Conservation (phyloP, 2,797 vertebrate genomes). For the Avahi laniger region DNA sequence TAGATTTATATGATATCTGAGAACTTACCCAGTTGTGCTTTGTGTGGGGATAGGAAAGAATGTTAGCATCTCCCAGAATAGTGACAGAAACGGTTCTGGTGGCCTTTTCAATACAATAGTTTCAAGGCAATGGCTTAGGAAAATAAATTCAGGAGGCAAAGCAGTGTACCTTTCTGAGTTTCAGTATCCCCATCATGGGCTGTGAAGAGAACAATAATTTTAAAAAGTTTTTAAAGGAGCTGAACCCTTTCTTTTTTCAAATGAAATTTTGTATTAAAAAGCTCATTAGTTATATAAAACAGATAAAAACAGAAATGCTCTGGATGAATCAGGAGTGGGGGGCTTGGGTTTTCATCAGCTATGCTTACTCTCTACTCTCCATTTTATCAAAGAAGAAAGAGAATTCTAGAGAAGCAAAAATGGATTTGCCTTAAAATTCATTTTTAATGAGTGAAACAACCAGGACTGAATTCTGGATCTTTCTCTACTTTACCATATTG, state of each 20-base stretch:
- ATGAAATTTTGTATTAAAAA: neutral
- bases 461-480: neutral
- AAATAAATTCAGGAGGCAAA: neutral
- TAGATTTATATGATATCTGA: neutral
- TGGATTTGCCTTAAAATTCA: neutral
- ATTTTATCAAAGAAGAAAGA: slow-evolving; percentile 9
- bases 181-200: neutral
- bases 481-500: neutral
- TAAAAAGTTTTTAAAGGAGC: neutral
- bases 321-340: neutral
- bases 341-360: neutral
- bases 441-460: neutral
- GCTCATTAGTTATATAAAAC: neutral
- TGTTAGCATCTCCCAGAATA: neutral
- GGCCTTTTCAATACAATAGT: neutral
- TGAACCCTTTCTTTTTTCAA: neutral
- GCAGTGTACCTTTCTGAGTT: neutral
- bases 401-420: neutral
- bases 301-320: neutral
- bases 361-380: neutral
- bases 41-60: neutral
- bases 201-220: neutral
- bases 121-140: neutral
- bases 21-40: neutral
- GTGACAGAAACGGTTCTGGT: neutral